Conservation (phyloP, 2,888 invertebrate genomes). For the Calameuta idolon region DNA sequence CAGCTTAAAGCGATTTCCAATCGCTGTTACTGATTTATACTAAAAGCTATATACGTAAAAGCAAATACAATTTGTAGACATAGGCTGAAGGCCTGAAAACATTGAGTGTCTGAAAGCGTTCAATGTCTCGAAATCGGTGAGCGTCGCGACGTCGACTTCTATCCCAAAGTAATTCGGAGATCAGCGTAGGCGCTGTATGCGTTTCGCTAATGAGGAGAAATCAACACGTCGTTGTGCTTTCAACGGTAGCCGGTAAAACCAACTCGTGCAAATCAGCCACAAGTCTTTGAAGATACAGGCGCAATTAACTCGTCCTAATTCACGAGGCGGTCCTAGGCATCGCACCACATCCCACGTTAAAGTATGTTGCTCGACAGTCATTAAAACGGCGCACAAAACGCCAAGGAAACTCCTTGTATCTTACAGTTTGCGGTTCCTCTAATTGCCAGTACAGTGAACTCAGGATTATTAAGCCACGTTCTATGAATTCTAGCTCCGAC, state of each 20-base stretch:
- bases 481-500: neutral
- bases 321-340: conserved; percentile 24
- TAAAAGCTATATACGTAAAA: neutral
- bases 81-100: neutral
- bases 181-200: conserved; percentile 28
- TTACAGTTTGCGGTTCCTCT: neutral
- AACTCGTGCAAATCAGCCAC: conserved; percentile 38
- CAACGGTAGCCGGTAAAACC: conserved; percentile 20
- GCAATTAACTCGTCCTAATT: conserved; percentile 58
- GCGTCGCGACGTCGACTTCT: neutral
- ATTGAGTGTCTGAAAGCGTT: neutral
- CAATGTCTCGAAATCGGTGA: neutral
- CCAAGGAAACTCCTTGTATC: neutral
- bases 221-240: conserved; percentile 54
- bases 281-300: conserved; percentile 55
- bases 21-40: neutral
- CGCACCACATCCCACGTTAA: neutral
- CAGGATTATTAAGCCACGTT: neutral
- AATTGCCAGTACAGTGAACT: neutral
- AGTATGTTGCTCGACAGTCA: neutral
- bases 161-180: conserved; percentile 8
- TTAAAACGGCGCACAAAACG: neutral
- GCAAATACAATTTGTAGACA: neutral
- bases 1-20: neutral
- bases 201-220: conserved; percentile 60